Base-by-base conservation (phyloP, 2,797 vertebrate species). In the Onychomys leucogaster region DNA sequence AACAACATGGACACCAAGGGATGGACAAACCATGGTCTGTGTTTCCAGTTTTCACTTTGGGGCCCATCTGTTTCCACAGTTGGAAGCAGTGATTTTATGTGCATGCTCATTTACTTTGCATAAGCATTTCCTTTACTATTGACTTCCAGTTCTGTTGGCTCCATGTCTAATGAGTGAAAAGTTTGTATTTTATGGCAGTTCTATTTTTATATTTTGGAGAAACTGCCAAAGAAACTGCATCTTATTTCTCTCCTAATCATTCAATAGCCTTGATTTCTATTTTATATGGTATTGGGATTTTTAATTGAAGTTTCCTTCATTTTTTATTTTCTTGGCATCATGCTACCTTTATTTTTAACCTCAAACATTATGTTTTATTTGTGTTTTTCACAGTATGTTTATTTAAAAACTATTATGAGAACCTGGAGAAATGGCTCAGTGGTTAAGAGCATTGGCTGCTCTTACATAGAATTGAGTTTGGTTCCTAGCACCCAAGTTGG, bases 291-390 rank as follows among this genome's bases (percentile, higher is more conserved):
- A 78, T 16, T 65, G n/a, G 4, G 49, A n/a, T n/a, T 87, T 87
- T 29, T 73, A 43, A 71, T 21, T 82, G 57, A 52, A 67, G 46
- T 89, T 94, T 27, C 77, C 89, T 77, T 78, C 71, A 52, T 46
- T 92, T 86, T 90, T 37, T 19, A 91, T 61, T 59, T 96, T 87
- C 61, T 41, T 96, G 49, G 71, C 29, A 87, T 46, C 25, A 12
- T 8, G 41, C 3, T 46, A 43, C 21, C 27, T 65, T 86, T 87
- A 57, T 81, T 80, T 95, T 75, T n/a, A 89, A 75, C 25, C 34
- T 43, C 8, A 88, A 13, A 6, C 29, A 12, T 43, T 78, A 78
- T 90, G 43, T 86, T 89, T 85, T 78, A 86, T 43, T 57, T 95
- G 17, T 61, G 25, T 89, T 90, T 63, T 3, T 61, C n/a, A 85